phyloP scores from a whole-genome alignment of 2,113 vertebrate species.

The Dascyllus trimaculatus region DNA sequence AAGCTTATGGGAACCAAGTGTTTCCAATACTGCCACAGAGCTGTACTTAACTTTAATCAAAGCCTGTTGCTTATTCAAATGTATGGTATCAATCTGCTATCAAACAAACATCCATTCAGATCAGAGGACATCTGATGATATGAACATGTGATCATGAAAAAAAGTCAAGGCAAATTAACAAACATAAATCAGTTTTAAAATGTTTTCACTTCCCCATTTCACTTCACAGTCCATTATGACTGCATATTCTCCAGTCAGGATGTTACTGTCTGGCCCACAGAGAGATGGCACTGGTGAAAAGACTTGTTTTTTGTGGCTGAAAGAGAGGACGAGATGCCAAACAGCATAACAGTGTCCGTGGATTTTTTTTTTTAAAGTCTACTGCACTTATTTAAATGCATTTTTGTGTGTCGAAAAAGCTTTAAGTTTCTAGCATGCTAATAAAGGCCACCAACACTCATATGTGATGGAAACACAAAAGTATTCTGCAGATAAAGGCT shows the following conservation, averaged over 20 bases:
- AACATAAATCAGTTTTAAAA: not conserved
- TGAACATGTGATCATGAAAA: not conserved
- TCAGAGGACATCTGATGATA: not conserved
- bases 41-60: not conserved
- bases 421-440: no score
- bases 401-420: no score
- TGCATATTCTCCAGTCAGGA: conserved; percentile 15
- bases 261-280: conserved; percentile 10
- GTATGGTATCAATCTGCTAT: not conserved
- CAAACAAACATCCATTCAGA: not conserved
- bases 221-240: conserved; percentile 6
- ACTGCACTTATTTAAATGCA: not conserved
- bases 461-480: not conserved
- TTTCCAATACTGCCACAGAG: not conserved
- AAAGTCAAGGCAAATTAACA: conserved; percentile 3
- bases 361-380: not conserved
- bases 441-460: not conserved
- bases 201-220: conserved; percentile 53
- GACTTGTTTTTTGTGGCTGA: conserved; percentile 25
- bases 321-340: conserved; percentile 13
- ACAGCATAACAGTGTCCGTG: not conserved
- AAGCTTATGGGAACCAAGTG: not conserved
- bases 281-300: not conserved
- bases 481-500: no score
- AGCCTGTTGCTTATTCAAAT: not conserved